Evolutionary conservation across 2,888 invertebrate genomes (phyloP), one percentile per base, ranked within the genome.

Genomic region (Ennomos erosarius): DNA sequence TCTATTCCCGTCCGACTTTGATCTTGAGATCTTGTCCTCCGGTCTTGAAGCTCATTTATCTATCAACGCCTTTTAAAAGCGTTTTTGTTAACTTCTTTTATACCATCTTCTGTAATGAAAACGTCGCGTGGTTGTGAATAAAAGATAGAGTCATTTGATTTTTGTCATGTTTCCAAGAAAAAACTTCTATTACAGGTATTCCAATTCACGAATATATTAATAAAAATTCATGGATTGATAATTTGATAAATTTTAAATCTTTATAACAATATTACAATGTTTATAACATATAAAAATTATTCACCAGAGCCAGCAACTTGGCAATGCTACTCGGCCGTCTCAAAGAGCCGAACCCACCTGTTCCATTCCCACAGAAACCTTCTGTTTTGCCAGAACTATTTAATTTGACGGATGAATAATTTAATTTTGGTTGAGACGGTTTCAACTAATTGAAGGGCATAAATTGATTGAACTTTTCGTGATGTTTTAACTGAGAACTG

Each of bases 381-480:
- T 36, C 12, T 40, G 57, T 47, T 36, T 12, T 40, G 57, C 26
- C 61, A 63, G 54, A 50, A 16, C 10, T 40, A 50, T 53, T 67
- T 60, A 59, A 60, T n/a, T 37, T 37, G 65, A 63, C 62, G 58
- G 37, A 49, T 62, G 62, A 55, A 40, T 67, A 59, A 67, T 67
- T 65, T 62, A 50, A 67, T 64, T 50, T 38, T 43, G 42, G 12
- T 39, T 16, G 11, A 34, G 36, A 36, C 35, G 36, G 40, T 52
- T 51, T 42, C 12, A 44, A 49, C 40, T 65, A 62, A 65, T 65
- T 65, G 56, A 48, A 52, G 47, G 47, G 40, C 50, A 11, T 12
- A 11, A 65, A 26, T 26, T 26, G 26, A 26, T 26, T 26, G 6
- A 26, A 26, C 26, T 26, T 26, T 26, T 1, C 26, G 26, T 26